These are phyloP conservation scores for Lepus europaeus DNA, from an alignment of 2,113 vertebrate species.

Conservation along the genomic window DNA sequence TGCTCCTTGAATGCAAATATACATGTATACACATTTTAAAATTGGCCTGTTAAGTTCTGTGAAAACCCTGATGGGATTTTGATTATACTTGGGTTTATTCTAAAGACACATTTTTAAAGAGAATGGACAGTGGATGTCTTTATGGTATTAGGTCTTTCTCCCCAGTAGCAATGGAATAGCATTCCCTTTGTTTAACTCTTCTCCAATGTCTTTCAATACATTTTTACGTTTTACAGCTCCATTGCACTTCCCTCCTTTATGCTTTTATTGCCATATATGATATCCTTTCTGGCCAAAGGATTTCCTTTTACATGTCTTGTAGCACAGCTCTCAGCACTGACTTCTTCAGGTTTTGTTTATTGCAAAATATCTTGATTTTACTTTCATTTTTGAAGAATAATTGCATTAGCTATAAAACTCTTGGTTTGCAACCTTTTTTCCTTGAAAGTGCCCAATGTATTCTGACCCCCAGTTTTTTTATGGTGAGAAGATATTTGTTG, in stretches of 20 bases:
- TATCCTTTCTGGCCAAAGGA: not conserved
- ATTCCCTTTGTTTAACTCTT: not conserved
- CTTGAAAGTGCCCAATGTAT: not conserved
- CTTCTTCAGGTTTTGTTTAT: not conserved
- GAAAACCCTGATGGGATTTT: not conserved
- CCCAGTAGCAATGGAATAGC: not conserved
- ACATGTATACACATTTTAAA: not conserved
- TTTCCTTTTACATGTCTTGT: not conserved
- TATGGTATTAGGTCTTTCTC: not conserved
- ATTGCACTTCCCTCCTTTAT: not conserved
- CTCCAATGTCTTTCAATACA: not conserved
- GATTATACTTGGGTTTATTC: not conserved
- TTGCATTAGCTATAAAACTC: not conserved
- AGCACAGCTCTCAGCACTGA: not conserved
- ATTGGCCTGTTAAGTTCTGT: not conserved
- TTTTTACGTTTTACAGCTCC: not conserved
- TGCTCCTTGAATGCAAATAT: not conserved
- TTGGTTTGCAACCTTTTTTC: not conserved
- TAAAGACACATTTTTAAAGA: not conserved
- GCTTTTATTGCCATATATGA: not conserved
- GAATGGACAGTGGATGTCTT: not conserved
- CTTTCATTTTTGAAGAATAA: not conserved
- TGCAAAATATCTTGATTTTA: not conserved
- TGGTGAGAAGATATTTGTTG: not conserved
- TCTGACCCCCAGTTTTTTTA: not conserved